Base-by-base conservation (phyloP, 2,113 vertebrate genomes). In the Prunella fulvescens region DNA sequence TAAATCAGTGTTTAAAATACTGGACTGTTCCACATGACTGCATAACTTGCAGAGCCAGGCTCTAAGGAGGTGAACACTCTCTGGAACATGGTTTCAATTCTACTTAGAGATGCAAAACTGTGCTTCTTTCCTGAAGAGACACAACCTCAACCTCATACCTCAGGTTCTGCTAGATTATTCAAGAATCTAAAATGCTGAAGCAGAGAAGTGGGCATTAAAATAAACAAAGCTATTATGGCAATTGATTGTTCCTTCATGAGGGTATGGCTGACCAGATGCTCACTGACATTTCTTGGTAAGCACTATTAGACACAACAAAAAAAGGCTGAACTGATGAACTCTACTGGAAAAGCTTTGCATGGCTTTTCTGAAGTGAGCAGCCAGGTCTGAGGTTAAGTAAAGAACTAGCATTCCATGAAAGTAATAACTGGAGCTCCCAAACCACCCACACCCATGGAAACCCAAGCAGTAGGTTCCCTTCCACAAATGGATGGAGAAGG, bases 381-480 rank as follows among this genome's bases (percentile, higher is more conserved):
- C 17, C 4, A 3, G 10, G 50, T 42, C 53, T 60, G 28, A 88
- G 29, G n/a, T 70, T 60, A 78, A 45, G 25, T 33, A 25, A 70
- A 86, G 60, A 73, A 77, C 24, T 1, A 53, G 19, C n/a, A 47
- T 18, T 35, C 37, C 74, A 66, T 9, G 42, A 44, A 53, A 64
- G 45, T 39, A 47, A 20, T 44, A 69, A 60, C 11, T 51, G 31
- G 29, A 88, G 33, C 40, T 76, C n/a, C 47, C 40, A 15, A 42
- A 50, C 12, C 40, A 60, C 45, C 35, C n/a, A 10, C 0, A 28
- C 12, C 15, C 5, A 29, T 3, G 7, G 31, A 17, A 73, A 61
- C 11, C 26, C 3, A 15, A 62, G 16, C 5, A 2, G n/a, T 0
- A 39, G 15, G 12, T 3, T 39, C 77, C 86, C 18, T 71, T 47